Evolutionary conservation across 1,140 invertebrate species (phyloP).

Genomic region (Procambarus virginalis): DNA sequence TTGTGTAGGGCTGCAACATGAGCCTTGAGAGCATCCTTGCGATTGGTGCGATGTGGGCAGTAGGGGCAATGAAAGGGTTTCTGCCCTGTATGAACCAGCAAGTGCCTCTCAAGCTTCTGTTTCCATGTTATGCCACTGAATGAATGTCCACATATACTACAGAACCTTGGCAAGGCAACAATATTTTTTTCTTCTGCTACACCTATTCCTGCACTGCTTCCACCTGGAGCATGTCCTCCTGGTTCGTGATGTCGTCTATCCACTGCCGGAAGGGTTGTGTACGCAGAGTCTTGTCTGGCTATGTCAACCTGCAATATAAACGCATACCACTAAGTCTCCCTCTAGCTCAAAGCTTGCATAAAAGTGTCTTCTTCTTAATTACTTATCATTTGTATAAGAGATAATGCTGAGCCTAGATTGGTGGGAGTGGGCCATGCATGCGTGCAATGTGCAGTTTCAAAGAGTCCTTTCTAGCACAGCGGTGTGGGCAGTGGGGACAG

Average conservation of each 20-base stretch:
- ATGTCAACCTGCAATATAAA: constrained; percentile 63
- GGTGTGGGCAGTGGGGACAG: constrained; percentile 66
- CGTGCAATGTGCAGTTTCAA: constrained; percentile 66
- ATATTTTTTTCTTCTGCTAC: constrained; percentile 36
- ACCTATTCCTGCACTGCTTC: constrained; percentile 6
- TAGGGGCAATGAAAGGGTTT: constrained; percentile 63
- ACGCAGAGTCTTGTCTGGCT: constrained; percentile 50
- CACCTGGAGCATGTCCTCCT: constrained; percentile 26
- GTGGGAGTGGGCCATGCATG: constrained; percentile 56
- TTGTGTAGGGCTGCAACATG: constrained; percentile 64
- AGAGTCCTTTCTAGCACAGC: constrained; percentile 69
- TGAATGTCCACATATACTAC: constrained; percentile 54
- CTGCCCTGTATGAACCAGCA: constrained; percentile 65
- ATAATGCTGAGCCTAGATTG: constrained; percentile 28
- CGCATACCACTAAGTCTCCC: constrained; percentile 58
- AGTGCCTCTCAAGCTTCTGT: constrained; percentile 67
- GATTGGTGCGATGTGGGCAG: constrained; percentile 68
- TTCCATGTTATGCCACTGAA: constrained; percentile 62
- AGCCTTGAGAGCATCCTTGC: constrained; percentile 65
- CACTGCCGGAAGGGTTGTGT: constrained; percentile 33
- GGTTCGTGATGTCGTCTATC: constrained; percentile 47
- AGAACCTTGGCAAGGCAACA: constrained; percentile 29
- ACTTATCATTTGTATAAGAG: constrained; percentile 20
- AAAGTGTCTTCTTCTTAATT: constrained; percentile 21
- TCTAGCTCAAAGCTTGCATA: constrained; percentile 26